Percentiles rank a stretch among this genome's conserved stretches.
phyloP scores from a whole-genome alignment of 2,113 vertebrate genomes.

The Hydrolagus affinis region DNA sequence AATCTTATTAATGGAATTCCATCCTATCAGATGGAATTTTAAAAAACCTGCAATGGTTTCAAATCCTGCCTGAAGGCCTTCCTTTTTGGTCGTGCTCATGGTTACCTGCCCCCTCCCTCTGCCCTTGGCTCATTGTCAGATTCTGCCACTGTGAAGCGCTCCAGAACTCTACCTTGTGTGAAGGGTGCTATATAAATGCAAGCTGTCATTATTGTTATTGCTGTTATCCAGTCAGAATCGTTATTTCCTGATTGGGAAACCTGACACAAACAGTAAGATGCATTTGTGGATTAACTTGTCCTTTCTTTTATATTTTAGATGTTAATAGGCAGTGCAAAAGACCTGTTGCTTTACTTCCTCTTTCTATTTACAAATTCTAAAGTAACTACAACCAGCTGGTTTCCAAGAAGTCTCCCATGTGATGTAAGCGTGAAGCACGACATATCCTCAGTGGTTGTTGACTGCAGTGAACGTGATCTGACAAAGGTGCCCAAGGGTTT shows the following conservation, averaged over 20 bases:
- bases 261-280: not conserved
- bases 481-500: conserved; percentile 63
- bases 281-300: not conserved
- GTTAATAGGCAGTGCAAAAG: no score
- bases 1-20: no score
- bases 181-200: no score
- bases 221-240: not conserved
- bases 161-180: no score
- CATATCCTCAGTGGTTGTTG: conserved; percentile 56
- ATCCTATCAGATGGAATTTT: no score
- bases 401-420: conserved; percentile 82
- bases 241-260: not conserved
- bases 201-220: no score
- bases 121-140: no score
- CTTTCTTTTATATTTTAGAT: conserved; percentile 37
- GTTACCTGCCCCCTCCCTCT: no score
- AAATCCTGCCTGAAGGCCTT: no score
- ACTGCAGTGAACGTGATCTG: conserved; percentile 73
- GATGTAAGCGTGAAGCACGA: conserved; percentile 52
- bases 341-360: conserved; percentile 33
- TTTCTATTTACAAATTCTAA: conserved; percentile 43
- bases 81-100: no score
- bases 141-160: no score
- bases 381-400: conserved; percentile 51
- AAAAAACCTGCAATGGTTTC: no score